Conservation (phyloP, 2,888 invertebrate genomes). For the Parthenolecanium corni region DNA sequence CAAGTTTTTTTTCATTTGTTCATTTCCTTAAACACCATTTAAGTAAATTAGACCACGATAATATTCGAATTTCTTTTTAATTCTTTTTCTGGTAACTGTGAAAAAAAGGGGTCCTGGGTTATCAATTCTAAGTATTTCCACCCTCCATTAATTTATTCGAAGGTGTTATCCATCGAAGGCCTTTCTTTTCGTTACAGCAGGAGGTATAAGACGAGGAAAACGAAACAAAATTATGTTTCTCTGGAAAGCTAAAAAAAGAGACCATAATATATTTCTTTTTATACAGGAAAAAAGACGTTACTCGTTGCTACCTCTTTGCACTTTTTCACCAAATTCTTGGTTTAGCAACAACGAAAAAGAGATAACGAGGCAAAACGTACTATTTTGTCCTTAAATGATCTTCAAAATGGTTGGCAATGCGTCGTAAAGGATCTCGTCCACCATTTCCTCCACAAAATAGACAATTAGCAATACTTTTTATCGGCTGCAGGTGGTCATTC, state of each 20-base stretch:
- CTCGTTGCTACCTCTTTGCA: neutral
- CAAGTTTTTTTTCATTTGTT: too few relatives aligned
- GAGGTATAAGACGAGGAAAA: too few relatives aligned
- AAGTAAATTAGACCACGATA: too few relatives aligned
- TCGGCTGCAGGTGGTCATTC: slow-evolving; percentile 24
- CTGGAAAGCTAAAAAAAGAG: neutral
- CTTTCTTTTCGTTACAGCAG: neutral
- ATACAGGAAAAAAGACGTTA: neutral
- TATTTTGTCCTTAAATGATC: slow-evolving; percentile 19
- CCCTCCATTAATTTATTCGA: neutral
- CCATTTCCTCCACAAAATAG: slow-evolving; percentile 12
- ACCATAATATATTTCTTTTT: neutral
- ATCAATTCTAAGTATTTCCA: neutral
- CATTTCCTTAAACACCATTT: too few relatives aligned
- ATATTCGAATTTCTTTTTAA: too few relatives aligned
- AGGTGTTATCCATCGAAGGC: neutral
- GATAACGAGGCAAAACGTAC: slow-evolving; percentile 21
- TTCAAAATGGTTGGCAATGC: slow-evolving; percentile 18
- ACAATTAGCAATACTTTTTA: slow-evolving; percentile 24
- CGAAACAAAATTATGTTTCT: neutral
- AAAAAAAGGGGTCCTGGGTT: too few relatives aligned
- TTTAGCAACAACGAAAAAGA: neutral
- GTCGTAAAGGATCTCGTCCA: slow-evolving; percentile 12
- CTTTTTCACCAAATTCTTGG: neutral
- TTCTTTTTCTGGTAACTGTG: too few relatives aligned